Evolutionary conservation across 2,113 vertebrate genomes (phyloP).

Genomic region (Oceanodroma tethys): DNA sequence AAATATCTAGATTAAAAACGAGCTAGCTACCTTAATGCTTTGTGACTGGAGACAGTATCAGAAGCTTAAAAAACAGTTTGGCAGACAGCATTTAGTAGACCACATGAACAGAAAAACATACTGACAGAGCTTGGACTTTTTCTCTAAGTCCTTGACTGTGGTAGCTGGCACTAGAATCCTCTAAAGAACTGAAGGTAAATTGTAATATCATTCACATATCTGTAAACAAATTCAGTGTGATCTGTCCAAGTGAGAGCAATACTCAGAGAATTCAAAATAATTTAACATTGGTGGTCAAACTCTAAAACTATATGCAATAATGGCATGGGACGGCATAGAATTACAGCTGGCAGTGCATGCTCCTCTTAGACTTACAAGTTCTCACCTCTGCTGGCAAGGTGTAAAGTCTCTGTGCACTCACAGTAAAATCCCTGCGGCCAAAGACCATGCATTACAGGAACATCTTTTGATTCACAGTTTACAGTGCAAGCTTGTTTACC

Average conservation of each 20-base stretch:
- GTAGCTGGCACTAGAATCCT: constrained; percentile 16
- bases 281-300: constrained; percentile 28
- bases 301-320: neutral
- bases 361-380: neutral
- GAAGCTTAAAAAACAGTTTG: neutral
- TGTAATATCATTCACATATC: neutral
- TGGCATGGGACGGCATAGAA: neutral
- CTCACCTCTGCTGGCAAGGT: neutral
- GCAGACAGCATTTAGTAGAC: neutral
- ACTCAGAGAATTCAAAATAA: constrained; percentile 43
- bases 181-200: constrained; percentile 43
- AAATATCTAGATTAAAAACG: neutral
- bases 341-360: neutral
- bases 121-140: neutral
- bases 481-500: neutral
- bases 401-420: neutral
- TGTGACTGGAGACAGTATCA: neutral
- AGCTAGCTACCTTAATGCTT: neutral
- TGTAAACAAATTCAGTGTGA: constrained; percentile 49
- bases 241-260: constrained; percentile 3
- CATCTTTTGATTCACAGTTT: neutral
- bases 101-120: neutral
- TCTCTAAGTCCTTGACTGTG: neutral
- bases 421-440: neutral
- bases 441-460: neutral